Evolutionary conservation across 2,888 invertebrate genomes (phyloP).

Genomic region (Zygogramma bicolorata): DNA sequence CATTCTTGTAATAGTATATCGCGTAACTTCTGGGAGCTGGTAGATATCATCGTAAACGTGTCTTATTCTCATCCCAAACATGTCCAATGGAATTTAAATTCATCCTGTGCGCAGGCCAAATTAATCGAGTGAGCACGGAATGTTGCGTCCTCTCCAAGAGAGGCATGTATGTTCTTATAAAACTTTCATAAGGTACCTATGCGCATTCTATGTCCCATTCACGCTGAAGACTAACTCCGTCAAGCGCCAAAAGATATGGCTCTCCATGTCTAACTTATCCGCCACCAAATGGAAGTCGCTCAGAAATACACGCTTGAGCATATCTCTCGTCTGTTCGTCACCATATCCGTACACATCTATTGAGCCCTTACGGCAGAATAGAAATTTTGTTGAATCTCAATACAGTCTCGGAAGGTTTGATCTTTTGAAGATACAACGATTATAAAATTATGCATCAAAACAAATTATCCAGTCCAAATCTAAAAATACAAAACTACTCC

Average conservation of each 20-base stretch:
- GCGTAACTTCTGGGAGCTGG: slow-evolving; percentile 20
- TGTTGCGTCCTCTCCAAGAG: not conserved
- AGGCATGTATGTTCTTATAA: slow-evolving; percentile 1
- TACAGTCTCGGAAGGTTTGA: no score
- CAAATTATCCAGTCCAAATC: no score
- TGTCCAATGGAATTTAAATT: not conserved
- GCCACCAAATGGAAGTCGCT: slow-evolving; percentile 17
- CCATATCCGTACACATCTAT: not conserved
- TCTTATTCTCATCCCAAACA: not conserved
- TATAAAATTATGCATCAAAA: no score
- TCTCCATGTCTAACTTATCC: not conserved
- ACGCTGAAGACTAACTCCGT: not conserved
- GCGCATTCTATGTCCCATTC: not conserved
- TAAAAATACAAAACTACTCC: no score
- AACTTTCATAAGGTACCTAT: not conserved
- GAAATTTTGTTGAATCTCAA: no score
- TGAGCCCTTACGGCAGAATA: not conserved
- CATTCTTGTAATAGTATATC: slow-evolving; percentile 27
- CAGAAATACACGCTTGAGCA: slow-evolving; percentile 21
- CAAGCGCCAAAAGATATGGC: not conserved
- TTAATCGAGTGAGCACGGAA: not conserved
- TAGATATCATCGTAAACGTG: slow-evolving; percentile 1
- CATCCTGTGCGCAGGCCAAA: not conserved
- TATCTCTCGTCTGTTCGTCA: slow-evolving; percentile 11
- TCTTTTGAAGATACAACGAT: no score